Base-by-base conservation (phyloP, 2,797 vertebrate genomes). In the Gastrophryne carolinensis region DNA sequence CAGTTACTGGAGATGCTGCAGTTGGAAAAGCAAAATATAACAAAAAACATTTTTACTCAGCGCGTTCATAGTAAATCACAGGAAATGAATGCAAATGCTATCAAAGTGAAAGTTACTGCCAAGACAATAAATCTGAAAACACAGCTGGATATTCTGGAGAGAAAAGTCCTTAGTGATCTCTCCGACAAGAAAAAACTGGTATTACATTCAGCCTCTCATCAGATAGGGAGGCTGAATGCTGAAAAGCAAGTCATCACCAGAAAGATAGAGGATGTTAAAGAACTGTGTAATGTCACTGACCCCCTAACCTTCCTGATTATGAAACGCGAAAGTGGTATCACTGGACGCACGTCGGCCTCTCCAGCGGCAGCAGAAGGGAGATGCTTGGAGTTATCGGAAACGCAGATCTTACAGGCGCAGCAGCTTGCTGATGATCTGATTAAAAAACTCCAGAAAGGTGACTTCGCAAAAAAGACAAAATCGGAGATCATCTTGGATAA, bases 61-160 rank as follows among this genome's bases (percentile, higher is more conserved):
- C 17, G 24, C 4, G 35, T 26, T 5, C 47, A 57, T 30, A 13
- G 15, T 23, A 47, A 19, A 19, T 6, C 8, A 66, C 9, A 66
- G 10, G 57, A 24, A 69, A 19, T 0, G 12, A 26, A 12, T 41
- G 60, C 67, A 15, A 1, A 9, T 2, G 7, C 9, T 9, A n/a
- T 54, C 15, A 4, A 12, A 27, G n/a, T 56, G 24, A 54, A n/a
- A 21, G 66, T n/a, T n/a, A n/a, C n/a, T 56, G 34, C 6, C 5
- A 19, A 13, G 3, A 7, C n/a, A 57, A 11, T 29, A 41, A 53
- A 56, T 39, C 11, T 70, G n/a, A 44, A 26, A 26, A 12, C 15
- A 11, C 37, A 70, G 35, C 23, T 70, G 52, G 66, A 70, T 3
- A n/a, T 13, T 30, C 34, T 70, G 4, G 66, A 57, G 27, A 44